Percentiles rank a stretch among this genome's conserved stretches.
Conservation (phyloP, 2,113 vertebrate genomes). For the Dissostichus mawsoni region DNA sequence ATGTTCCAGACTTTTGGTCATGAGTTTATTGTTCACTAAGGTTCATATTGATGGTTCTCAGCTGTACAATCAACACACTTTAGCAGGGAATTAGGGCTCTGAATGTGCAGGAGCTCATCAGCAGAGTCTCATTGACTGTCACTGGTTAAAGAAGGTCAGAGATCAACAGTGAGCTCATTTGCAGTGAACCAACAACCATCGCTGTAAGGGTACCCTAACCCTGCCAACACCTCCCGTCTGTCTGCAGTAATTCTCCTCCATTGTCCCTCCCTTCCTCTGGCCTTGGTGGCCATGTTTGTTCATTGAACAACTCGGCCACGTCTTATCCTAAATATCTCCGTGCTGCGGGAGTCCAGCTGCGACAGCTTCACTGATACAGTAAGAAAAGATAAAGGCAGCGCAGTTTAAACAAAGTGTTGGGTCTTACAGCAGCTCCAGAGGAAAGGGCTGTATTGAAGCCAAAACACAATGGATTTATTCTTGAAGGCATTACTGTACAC, state of each 20-base stretch:
- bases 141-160: background rate
- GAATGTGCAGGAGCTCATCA: background rate
- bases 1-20: background rate
- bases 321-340: constrained; percentile 61
- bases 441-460: constrained; percentile 53
- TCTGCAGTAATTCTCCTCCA: constrained; percentile 18
- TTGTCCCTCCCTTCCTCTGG: constrained; percentile 53
- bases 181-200: background rate
- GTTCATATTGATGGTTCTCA: background rate
- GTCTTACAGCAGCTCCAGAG: constrained; percentile 59
- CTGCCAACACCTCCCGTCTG: constrained; percentile 29
- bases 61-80: background rate
- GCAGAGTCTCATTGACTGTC: background rate
- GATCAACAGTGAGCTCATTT: constrained; percentile 15
- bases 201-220: constrained; percentile 12
- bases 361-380: constrained; percentile 53
- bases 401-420: constrained; percentile 60
- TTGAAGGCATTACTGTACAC: constrained; percentile 22
- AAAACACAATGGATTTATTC: constrained; percentile 71
- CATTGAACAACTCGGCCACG: constrained; percentile 25
- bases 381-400: constrained; percentile 49
- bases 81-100: background rate
- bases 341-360: constrained; percentile 44
- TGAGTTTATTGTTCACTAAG: no score
- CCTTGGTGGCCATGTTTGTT: constrained; percentile 52